Conservation (phyloP, 2,113 vertebrate genomes). For the Epinephelus fuscoguttatus region DNA sequence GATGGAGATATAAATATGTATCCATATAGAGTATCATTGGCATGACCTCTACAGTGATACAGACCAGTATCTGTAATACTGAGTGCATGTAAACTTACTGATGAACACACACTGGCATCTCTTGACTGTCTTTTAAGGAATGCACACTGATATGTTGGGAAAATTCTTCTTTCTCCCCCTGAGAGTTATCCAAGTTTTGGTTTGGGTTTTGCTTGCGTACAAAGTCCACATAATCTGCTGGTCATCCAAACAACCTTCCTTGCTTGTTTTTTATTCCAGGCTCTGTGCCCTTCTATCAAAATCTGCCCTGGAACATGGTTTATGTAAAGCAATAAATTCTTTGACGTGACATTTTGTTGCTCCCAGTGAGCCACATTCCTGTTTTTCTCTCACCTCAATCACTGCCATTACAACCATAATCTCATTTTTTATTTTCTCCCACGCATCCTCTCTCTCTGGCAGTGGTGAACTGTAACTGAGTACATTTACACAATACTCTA, state of each 20-base stretch:
- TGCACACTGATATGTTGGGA: conserved; percentile 69
- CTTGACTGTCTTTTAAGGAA: conserved; percentile 35
- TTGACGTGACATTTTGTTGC: background rate
- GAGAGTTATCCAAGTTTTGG: conserved; percentile 31
- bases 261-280: background rate
- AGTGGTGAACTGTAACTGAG: background rate
- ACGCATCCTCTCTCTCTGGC: background rate
- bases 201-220: conserved; percentile 37
- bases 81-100: background rate
- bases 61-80: background rate
- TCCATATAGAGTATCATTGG: background rate
- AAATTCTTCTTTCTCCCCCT: conserved; percentile 62
- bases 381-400: background rate
- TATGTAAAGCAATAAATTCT: background rate
- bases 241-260: background rate
- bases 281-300: background rate
- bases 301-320: background rate
- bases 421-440: background rate
- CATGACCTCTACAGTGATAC: background rate
- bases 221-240: conserved; percentile 47
- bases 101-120: conserved; percentile 29
- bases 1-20: background rate
- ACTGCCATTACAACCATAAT: background rate
- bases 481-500: background rate
- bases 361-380: background rate